Conservation (phyloP, 2,113 vertebrate species). For the Oreocharis arfaki region DNA sequence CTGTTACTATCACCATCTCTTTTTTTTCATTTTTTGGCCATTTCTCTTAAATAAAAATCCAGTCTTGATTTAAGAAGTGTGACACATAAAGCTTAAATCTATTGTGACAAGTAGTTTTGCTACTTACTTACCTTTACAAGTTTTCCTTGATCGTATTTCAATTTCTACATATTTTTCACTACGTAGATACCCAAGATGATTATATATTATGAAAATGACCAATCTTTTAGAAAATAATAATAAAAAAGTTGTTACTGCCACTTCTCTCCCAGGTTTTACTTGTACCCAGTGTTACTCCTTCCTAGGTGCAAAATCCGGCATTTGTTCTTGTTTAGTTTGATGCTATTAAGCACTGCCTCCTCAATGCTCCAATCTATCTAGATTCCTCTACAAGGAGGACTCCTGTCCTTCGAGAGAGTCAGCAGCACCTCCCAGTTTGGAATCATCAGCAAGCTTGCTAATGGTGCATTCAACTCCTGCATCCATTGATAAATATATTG, state of each 20-base stretch:
- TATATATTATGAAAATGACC: not conserved
- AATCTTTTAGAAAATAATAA: not conserved
- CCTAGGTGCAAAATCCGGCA: not conserved
- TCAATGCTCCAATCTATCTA: not conserved
- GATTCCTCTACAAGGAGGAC: not conserved
- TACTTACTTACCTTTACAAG: not conserved
- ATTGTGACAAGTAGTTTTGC: not conserved
- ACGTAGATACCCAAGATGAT: too few species aligned
- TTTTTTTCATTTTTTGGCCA: not conserved
- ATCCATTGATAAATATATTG: not conserved
- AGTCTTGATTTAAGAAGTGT: not conserved
- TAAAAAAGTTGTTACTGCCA: not conserved
- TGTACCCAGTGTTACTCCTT: not conserved
- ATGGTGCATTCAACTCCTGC: not conserved
- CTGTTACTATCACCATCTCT: not conserved
- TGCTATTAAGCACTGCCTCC: not conserved
- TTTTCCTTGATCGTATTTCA: not conserved
- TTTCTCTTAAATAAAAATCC: not conserved
- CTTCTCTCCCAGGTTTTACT: not conserved
- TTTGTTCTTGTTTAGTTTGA: not conserved
- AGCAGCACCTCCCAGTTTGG: not conserved
- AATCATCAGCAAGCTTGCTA: not conserved
- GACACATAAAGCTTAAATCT: not conserved
- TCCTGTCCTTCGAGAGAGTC: accelerated
- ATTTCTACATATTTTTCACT: not conserved